Conservation (phyloP, 2,888 invertebrate species). For the Megamerina dolium region DNA sequence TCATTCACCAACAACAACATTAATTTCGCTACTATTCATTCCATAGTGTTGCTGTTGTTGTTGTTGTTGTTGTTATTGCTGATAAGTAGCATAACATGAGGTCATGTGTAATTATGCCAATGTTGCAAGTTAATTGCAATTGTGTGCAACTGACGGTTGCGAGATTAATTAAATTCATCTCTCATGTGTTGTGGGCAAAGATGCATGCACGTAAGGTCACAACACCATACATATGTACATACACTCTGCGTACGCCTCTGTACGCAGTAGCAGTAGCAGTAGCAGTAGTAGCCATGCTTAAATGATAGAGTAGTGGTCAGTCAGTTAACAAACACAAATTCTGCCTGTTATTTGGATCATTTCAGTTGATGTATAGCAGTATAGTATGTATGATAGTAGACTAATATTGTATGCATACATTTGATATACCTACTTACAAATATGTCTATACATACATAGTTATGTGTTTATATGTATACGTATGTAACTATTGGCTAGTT, state of each 20-base stretch:
- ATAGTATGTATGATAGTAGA: background rate
- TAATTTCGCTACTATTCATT: background rate
- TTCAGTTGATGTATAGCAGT: background rate
- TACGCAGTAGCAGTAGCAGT: no score
- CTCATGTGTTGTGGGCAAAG: constrained; percentile 2
- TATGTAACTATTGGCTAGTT: background rate
- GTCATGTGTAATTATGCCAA: constrained; percentile 43
- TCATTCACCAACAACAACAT: background rate
- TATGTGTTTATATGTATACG: background rate
- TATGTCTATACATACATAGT: no score
- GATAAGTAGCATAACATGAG: constrained; percentile 45
- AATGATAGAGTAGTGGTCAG: no score
- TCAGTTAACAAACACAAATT: no score
- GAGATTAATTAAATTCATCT: constrained; percentile 45
- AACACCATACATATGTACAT: no score
- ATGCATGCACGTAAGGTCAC: constrained; percentile 1
- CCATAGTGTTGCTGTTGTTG: constrained; percentile 10
- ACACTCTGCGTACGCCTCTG: no score
- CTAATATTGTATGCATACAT: background rate
- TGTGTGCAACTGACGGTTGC: constrained; percentile 44
- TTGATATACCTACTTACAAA: no score
- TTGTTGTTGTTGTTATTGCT: constrained; percentile 24
- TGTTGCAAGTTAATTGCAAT: constrained; percentile 47
- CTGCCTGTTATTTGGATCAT: no score
- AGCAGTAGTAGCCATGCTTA: no score